Conservation (phyloP, 2,888 invertebrate genomes). For the Lucinisca nassula region DNA sequence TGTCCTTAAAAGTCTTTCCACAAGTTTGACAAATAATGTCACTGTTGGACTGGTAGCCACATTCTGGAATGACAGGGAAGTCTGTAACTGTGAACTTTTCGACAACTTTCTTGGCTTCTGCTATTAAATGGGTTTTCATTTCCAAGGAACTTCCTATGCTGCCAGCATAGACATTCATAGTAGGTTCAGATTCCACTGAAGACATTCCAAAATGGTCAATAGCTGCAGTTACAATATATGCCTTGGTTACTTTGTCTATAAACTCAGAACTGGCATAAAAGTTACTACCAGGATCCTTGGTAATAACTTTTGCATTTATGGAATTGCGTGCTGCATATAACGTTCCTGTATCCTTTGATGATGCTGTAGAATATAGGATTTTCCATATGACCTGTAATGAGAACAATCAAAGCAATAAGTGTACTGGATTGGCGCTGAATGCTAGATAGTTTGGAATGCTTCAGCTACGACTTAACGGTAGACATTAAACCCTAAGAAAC, state of each 20-base stretch:
- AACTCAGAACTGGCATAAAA: conserved; percentile 47
- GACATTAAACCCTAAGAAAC: not conserved
- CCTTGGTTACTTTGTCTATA: conserved; percentile 30
- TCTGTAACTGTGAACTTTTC: not conserved
- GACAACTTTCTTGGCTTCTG: not conserved
- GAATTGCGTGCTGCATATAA: conserved; percentile 45
- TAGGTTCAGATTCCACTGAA: not conserved
- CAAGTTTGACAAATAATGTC: conserved; percentile 30
- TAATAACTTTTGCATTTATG: conserved; percentile 44
- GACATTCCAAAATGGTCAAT: conserved; percentile 39
- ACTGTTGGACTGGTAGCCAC: conserved; percentile 29
- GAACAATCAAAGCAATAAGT: not conserved
- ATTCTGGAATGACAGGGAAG: not conserved
- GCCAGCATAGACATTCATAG: not conserved
- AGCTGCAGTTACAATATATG: conserved; percentile 36
- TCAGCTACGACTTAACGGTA: not conserved
- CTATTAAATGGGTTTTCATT: not conserved
- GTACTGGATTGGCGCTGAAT: no score
- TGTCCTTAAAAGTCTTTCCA: conserved; percentile 24
- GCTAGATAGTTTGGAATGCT: not conserved
- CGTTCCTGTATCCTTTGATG: conserved; percentile 25
- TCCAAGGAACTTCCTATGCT: not conserved
- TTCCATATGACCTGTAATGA: conserved; percentile 44
- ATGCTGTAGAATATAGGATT: conserved; percentile 27
- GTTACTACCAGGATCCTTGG: conserved; percentile 33